These are phyloP conservation scores for Percopsis transmontana DNA, from an alignment of 2,113 vertebrate genomes.

Conservation along the genomic window DNA sequence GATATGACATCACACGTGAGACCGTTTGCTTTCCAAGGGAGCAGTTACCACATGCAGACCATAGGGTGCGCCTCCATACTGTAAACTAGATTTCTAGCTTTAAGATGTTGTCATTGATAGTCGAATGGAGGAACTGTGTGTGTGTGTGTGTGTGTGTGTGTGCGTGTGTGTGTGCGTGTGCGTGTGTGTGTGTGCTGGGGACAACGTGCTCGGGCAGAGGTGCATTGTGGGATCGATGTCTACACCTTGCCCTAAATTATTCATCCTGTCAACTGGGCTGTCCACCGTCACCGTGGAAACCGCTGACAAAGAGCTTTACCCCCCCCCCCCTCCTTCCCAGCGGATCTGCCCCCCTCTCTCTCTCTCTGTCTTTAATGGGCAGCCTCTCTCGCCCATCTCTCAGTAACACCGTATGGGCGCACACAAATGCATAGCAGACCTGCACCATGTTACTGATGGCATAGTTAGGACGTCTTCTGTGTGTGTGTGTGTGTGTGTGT, in stretches of 20 bases:
- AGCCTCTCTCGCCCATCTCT: too few species aligned
- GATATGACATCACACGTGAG: too few species aligned
- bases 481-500: slow-evolving; percentile 32
- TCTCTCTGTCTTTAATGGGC: too few species aligned
- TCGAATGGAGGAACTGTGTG: neutral
- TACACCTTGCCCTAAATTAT: slow-evolving; percentile 77
- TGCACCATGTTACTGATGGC: neutral
- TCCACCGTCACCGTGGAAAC: slow-evolving; percentile 68
- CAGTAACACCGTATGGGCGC: slow-evolving; percentile 53
- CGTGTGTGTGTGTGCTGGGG: neutral
- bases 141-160: slow-evolving; percentile 6
- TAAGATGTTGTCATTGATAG: too few species aligned
- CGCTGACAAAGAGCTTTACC: slow-evolving; percentile 75
- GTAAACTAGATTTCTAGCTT: too few species aligned
- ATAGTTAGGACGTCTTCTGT: too few species aligned
- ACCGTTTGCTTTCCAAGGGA: too few species aligned
- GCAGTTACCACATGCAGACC: too few species aligned
- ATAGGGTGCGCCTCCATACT: too few species aligned
- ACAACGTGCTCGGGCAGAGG: slow-evolving; percentile 66
- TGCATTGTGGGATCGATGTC: slow-evolving; percentile 75
- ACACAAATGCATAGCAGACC: neutral
- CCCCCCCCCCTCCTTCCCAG: slow-evolving; percentile 65
- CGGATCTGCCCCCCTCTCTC: slow-evolving; percentile 48
- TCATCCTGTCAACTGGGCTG: slow-evolving; percentile 76
- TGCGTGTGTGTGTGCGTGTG: neutral